These are phyloP conservation scores for Acanthochromis polyacanthus DNA, from an alignment of 2,113 vertebrate genomes.

Conservation along the genomic window DNA sequence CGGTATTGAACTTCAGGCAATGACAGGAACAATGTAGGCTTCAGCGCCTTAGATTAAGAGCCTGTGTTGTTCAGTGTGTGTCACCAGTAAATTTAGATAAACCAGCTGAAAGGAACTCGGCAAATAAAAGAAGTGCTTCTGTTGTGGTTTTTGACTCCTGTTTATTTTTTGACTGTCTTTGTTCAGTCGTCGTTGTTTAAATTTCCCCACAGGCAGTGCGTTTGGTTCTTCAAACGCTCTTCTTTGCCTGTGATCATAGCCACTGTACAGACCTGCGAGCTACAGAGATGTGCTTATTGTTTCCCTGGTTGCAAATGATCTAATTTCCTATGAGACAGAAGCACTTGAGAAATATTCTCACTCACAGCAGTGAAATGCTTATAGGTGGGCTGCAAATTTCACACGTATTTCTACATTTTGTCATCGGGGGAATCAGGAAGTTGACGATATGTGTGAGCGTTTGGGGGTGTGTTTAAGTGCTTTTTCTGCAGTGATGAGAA, in stretches of 20 bases:
- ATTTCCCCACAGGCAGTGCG: too few species aligned
- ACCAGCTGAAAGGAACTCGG: background rate
- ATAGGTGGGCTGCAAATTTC: constrained; percentile 5
- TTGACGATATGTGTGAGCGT: background rate
- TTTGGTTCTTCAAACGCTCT: background rate
- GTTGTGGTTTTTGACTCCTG: background rate
- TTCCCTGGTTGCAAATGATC: constrained; percentile 15
- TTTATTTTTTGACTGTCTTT: background rate
- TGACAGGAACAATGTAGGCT: background rate
- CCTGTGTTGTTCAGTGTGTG: background rate
- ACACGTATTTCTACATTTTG: constrained; percentile 10
- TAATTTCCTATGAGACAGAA: constrained; percentile 4
- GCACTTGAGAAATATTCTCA: background rate
- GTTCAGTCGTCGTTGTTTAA: background rate
- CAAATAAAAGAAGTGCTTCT: background rate
- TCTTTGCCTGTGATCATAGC: background rate
- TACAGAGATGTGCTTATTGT: constrained; percentile 5
- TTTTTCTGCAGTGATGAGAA: background rate
- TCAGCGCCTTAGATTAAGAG: background rate
- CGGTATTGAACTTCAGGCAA: background rate
- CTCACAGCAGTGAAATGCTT: background rate
- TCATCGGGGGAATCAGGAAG: constrained; percentile 3
- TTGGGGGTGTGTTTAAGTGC: background rate
- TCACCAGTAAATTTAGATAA: background rate
- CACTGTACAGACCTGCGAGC: background rate